phyloP scores from a whole-genome alignment of 2,888 invertebrate genomes.

The Cheilosia grossa region DNA sequence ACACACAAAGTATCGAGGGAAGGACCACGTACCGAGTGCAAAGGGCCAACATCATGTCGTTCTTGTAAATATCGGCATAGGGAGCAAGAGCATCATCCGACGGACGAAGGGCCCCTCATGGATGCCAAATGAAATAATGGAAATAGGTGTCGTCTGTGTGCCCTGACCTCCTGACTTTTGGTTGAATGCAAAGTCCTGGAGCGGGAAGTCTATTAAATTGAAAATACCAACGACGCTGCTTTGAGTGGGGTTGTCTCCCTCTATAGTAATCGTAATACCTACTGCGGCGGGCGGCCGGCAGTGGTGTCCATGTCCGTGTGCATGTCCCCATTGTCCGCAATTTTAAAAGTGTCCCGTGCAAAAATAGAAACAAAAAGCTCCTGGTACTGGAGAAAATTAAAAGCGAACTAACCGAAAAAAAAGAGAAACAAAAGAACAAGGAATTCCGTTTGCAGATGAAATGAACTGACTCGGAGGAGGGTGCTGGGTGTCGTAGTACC shows the following conservation, averaged over 20 bases:
- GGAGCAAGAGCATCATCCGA: background rate
- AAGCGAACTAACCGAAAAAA: slow-evolving; percentile 27
- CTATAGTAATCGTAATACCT: slow-evolving; percentile 4
- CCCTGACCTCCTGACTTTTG: slow-evolving; percentile 58
- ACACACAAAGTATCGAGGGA: slow-evolving; percentile 13
- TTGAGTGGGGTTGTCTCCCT: slow-evolving; percentile 40
- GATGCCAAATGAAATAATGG: slow-evolving; percentile 71
- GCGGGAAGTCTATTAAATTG: slow-evolving; percentile 71
- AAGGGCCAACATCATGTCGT: slow-evolving; percentile 55
- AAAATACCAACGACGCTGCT: slow-evolving; percentile 66
- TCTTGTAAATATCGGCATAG: slow-evolving; percentile 52
- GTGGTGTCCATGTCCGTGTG: slow-evolving; percentile 12
- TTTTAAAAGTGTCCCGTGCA: slow-evolving; percentile 35
- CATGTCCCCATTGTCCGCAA: slow-evolving; percentile 31
- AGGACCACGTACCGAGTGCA: slow-evolving; percentile 33
- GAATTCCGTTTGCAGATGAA: slow-evolving; percentile 67
- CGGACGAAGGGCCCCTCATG: slow-evolving; percentile 21
- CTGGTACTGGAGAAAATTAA: slow-evolving; percentile 52
- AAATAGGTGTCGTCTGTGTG: slow-evolving; percentile 59
- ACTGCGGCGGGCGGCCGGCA: slow-evolving; percentile 11
- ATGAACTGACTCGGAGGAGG: slow-evolving; percentile 47
- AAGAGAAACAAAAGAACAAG: slow-evolving; percentile 32
- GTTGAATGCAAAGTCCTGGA: slow-evolving; percentile 23
- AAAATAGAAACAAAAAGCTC: slow-evolving; percentile 18
- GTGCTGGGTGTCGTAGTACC: background rate